Evolutionary conservation across 1,140 invertebrate genomes (phyloP).

Genomic region (Aphelinus atriplicis): DNA sequence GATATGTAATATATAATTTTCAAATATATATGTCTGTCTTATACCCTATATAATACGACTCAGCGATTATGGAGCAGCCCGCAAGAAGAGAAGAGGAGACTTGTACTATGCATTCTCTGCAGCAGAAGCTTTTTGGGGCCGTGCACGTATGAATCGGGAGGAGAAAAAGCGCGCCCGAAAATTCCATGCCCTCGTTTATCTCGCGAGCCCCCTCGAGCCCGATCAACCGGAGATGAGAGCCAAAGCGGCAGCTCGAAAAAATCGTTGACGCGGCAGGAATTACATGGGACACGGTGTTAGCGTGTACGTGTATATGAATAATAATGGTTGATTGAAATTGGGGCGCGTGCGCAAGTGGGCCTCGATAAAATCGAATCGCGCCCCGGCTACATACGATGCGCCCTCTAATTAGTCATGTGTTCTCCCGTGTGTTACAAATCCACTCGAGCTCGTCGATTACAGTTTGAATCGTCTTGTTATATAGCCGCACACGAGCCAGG

Average conservation of each 20-base stretch:
- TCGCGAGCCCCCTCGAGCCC: background rate
- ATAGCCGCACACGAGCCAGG: too few relatives aligned
- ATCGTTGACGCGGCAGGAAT: slow-evolving; percentile 16
- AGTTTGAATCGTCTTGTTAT: too few relatives aligned
- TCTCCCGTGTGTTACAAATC: too few relatives aligned
- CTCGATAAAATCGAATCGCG: slow-evolving; percentile 12
- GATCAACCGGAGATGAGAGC: background rate
- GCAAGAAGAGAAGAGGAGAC: background rate
- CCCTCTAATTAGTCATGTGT: slow-evolving; percentile 9
- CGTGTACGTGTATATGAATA: background rate
- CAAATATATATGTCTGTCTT: too few relatives aligned
- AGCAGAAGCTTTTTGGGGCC: background rate
- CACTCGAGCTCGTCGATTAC: too few relatives aligned
- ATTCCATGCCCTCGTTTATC: slow-evolving; percentile 1
- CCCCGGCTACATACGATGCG: background rate
- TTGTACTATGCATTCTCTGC: slow-evolving; percentile 7
- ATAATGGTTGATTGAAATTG: slow-evolving; percentile 12
- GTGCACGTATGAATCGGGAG: background rate
- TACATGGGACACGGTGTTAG: background rate
- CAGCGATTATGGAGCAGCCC: background rate
- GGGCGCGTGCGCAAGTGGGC: slow-evolving; percentile 7
- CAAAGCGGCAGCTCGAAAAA: background rate
- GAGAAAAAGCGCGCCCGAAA: background rate
- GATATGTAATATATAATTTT: too few relatives aligned
- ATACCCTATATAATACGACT: too few relatives aligned